Evolutionary conservation across 1,140 invertebrate species (phyloP).

Genomic region (Teleopsis dalmanni): DNA sequence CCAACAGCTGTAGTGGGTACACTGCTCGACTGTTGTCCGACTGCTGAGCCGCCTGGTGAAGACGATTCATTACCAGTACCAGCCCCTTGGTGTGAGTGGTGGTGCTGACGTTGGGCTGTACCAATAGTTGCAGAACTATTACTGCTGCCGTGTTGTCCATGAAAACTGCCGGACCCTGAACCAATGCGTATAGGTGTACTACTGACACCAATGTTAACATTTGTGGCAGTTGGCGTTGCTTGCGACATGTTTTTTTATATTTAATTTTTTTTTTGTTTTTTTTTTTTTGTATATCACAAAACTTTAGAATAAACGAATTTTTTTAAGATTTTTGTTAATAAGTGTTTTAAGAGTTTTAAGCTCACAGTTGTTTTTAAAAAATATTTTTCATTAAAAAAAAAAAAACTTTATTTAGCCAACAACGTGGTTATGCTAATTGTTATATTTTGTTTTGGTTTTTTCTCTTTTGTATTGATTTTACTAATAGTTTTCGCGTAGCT

Average conservation of each 20-base stretch:
- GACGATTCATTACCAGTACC: constrained; percentile 10
- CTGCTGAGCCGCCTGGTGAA: constrained; percentile 21
- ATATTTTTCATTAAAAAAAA: too few relatives aligned
- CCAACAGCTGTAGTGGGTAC: constrained; percentile 26
- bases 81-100: constrained; percentile 8
- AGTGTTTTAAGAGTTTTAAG: neutral
- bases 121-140: constrained; percentile 16
- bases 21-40: constrained; percentile 27
- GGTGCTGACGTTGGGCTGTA: constrained; percentile 7
- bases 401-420: too few relatives aligned
- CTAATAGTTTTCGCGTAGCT: too few relatives aligned
- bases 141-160: too few relatives aligned
- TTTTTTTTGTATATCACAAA: neutral
- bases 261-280: neutral
- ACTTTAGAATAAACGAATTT: neutral
- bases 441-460: too few relatives aligned
- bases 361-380: too few relatives aligned
- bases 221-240: constrained; percentile 1
- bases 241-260: constrained; percentile 8
- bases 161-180: constrained; percentile 19
- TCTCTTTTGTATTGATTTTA: too few relatives aligned
- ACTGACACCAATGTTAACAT: constrained; percentile 4
- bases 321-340: neutral
- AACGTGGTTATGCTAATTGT: too few relatives aligned
- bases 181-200: constrained; percentile 38